Evolutionary conservation across 2,113 vertebrate genomes (phyloP).

Genomic region (Reinhardtius hippoglossoides): DNA sequence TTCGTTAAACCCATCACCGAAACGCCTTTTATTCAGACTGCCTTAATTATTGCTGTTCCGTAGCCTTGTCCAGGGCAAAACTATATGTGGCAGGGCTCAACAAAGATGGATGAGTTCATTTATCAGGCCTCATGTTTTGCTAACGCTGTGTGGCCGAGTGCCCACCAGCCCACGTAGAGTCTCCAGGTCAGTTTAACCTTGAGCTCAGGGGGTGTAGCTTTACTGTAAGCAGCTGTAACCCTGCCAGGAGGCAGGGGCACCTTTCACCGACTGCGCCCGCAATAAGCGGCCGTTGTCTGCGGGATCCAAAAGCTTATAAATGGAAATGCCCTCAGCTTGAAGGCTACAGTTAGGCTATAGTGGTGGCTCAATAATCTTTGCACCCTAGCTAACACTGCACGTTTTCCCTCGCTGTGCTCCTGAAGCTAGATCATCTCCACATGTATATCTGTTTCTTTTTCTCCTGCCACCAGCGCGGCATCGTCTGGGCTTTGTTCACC

Average conservation of each 20-base stretch:
- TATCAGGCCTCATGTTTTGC: constrained; percentile 77
- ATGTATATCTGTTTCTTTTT: neutral
- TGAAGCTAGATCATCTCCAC: neutral
- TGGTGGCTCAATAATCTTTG: neutral
- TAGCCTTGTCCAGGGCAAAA: constrained; percentile 59
- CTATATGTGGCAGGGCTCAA: constrained; percentile 64
- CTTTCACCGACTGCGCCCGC: constrained; percentile 40
- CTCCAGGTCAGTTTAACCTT: constrained; percentile 83
- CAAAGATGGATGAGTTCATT: constrained; percentile 82
- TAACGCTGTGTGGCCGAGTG: constrained; percentile 72
- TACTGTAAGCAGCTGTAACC: constrained; percentile 65
- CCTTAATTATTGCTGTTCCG: constrained; percentile 64
- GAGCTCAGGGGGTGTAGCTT: constrained; percentile 61
- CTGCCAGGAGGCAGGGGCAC: constrained; percentile 61
- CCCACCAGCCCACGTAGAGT: constrained; percentile 68
- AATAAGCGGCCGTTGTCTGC: constrained; percentile 38
- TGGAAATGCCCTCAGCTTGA: constrained; percentile 44
- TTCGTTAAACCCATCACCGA: constrained; percentile 25
- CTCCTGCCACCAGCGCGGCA: neutral
- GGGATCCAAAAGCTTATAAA: constrained; percentile 52
- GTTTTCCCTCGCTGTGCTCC: neutral
- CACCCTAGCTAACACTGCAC: neutral
- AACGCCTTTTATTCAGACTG: constrained; percentile 29
- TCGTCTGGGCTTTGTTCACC: too few species aligned
- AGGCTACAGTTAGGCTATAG: constrained; percentile 25